Evolutionary conservation across 1,140 invertebrate genomes (phyloP).

Genomic region (Trachymyrmex cornetzi): DNA sequence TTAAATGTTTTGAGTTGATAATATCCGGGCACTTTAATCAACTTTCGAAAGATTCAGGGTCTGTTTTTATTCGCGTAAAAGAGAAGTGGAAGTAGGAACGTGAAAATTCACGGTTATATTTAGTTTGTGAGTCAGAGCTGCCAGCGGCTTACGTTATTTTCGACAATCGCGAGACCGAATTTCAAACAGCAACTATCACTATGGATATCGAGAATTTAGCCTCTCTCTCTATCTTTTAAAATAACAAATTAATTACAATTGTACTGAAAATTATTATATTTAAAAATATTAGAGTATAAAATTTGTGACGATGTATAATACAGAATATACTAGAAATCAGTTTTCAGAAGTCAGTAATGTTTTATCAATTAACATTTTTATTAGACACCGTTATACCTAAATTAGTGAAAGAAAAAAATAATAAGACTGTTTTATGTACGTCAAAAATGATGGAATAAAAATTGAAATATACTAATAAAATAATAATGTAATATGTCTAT

Average conservation of each 20-base stretch:
- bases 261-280: neutral
- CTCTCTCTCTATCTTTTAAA: no score
- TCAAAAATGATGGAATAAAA: neutral
- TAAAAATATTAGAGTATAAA: neutral
- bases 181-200: constrained; percentile 22
- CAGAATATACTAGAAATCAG: neutral
- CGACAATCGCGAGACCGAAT: constrained; percentile 39
- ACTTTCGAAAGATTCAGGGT: constrained; percentile 8
- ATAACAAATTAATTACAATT: neutral
- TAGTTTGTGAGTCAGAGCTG: constrained; percentile 73
- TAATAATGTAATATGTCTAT: neutral
- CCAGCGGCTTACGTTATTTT: constrained; percentile 66
- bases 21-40: constrained; percentile 45
- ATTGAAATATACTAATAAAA: constrained; percentile 1
- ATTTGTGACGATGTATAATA: neutral
- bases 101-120: constrained; percentile 75
- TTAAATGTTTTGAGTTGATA: neutral
- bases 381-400: neutral
- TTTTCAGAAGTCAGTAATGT: no score
- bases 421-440: neutral
- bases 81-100: constrained; percentile 27
- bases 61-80: constrained; percentile 33
- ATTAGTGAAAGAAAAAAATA: neutral
- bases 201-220: neutral
- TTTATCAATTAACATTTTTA: neutral